A percentile compares a stretch with the other conserved stretches of the same genome.
phyloP scores from a whole-genome alignment of 2,113 vertebrate species.

The Cavia porcellus region DNA sequence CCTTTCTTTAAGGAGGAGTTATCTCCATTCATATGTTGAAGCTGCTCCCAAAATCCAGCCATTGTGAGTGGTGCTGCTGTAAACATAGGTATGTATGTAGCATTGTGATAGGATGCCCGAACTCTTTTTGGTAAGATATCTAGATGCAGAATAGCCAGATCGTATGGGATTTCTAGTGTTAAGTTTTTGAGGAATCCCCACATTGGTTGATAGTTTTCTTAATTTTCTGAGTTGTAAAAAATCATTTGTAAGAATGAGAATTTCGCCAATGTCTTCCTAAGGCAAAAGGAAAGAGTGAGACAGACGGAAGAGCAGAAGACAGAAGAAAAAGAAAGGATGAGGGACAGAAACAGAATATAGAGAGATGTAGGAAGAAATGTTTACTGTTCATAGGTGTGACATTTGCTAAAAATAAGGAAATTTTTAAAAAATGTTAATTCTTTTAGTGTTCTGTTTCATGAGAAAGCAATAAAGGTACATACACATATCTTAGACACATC shows the following conservation, averaged over 20 bases:
- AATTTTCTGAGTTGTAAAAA: conserved; percentile 2
- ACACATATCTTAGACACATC: not conserved
- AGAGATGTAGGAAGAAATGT: not conserved
- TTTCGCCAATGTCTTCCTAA: not conserved
- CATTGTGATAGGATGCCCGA: not conserved
- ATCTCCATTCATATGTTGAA: not conserved
- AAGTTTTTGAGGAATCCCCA: not conserved
- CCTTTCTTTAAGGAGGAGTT: not conserved
- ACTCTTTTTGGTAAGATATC: not conserved
- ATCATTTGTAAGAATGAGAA: not conserved
- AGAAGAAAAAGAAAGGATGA: not conserved
- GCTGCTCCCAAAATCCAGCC: not conserved
- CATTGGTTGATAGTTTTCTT: not conserved
- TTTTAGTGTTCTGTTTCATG: not conserved
- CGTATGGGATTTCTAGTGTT: not conserved
- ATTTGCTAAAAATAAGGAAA: not conserved
- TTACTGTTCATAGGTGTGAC: not conserved
- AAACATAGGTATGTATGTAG: not conserved
- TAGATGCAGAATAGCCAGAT: too few species aligned
- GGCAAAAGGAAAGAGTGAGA: not conserved
- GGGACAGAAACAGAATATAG: not conserved
- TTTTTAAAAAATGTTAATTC: not conserved
- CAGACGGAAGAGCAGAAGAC: not conserved
- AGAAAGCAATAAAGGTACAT: not conserved
- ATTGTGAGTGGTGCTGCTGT: not conserved